Evolutionary conservation across 2,888 invertebrate species (phyloP), one percentile per base, ranked within the genome.

Genomic region (Scaptomyza parva): DNA sequence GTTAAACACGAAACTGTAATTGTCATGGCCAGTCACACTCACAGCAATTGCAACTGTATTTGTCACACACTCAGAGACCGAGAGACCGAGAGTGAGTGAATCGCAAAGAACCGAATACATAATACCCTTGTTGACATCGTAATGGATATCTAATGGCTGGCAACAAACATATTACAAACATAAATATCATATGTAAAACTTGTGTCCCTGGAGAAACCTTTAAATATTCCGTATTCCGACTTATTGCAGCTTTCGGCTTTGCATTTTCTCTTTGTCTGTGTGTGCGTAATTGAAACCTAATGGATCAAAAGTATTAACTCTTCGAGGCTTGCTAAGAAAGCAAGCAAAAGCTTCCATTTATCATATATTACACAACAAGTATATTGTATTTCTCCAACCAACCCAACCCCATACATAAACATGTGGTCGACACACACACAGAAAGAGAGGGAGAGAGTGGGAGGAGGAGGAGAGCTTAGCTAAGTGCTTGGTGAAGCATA

Each of bases 1-100:
- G 82, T 86, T 83, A 86, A 86, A 83, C 86, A 82, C 80, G 83
- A 76, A 80, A 83, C 70, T 78, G 80, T 86, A 83, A 83, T 78
- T 80, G 83, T 83, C 69, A 73, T 80, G 78, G 50, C 61, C 78
- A 67, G 54, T 61, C 58, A 54, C 78, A 67, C 51, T 61, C 58
- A 54, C 55, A 74, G 68, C 70, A 37, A 37, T 37, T 37, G 17
- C 9, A 37, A 17, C 37, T 35, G 14, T 35, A 14, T 8, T 35
- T 35, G 8, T 35, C 14, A 17, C 35, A 28, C 9, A 24, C 2
- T 7, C 28, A 9, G 1, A 28, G 6, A 24, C 6, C 5, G 22
- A 24, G 5, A 28, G 28, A n/a, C 0, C 1, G 30, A 12, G 9
- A 6, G n/a, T 14, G 14, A 33, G n/a, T 14, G 33, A 33, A 14